Conservation (phyloP, 2,888 invertebrate species). For the Sinhomidia bicolor region DNA sequence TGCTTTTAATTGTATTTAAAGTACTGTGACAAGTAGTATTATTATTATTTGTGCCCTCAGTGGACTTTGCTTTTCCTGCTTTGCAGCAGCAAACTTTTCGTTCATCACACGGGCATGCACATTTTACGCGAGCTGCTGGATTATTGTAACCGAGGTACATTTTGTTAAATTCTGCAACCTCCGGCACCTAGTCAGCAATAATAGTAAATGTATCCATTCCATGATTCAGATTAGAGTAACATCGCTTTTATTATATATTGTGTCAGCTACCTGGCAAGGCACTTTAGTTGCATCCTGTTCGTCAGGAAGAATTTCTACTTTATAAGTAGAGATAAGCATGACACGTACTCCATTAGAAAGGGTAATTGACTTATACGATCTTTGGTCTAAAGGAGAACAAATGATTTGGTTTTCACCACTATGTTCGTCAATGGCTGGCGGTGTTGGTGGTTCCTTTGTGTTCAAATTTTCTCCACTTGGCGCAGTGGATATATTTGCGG, state of each 20-base stretch:
- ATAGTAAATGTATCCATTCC: neutral
- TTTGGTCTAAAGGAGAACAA: conserved; percentile 72
- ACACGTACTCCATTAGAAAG: conserved; percentile 67
- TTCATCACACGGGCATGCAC: conserved; percentile 57
- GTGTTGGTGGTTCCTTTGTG: too few relatives aligned
- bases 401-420: neutral
- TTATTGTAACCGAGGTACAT: conserved; percentile 58
- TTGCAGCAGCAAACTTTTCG: conserved; percentile 37
- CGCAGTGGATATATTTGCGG: too few relatives aligned
- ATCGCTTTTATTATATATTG: too few relatives aligned
- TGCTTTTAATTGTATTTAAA: conserved; percentile 4
- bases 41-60: too few relatives aligned
- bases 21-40: conserved; percentile 10
- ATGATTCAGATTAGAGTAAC: neutral
- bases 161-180: conserved; percentile 72
- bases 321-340: conserved; percentile 57
- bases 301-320: neutral
- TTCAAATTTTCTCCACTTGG: too few relatives aligned
- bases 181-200: conserved; percentile 11
- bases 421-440: too few relatives aligned
- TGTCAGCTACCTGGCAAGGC: conserved; percentile 59
- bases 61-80: neutral
- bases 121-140: conserved; percentile 47
- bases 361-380: conserved; percentile 63
- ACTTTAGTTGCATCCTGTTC: conserved; percentile 19